phyloP scores from a whole-genome alignment of 92 coral and sea anemone species.

The Epizoanthus fatuus region DNA sequence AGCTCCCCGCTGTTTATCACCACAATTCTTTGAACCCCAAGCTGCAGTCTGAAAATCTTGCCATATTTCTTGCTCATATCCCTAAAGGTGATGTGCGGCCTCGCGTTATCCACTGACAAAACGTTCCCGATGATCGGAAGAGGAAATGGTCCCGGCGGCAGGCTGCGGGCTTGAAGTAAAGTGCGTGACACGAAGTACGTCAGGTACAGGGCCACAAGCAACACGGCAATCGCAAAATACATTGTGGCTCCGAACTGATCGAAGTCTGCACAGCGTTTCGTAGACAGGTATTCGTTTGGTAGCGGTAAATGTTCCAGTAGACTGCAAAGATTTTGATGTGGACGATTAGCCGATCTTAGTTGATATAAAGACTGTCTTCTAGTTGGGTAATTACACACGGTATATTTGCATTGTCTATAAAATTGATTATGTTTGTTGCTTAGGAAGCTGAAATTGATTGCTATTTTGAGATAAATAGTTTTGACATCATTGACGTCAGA shows the following conservation, averaged over 20 bases:
- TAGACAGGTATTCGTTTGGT: no score
- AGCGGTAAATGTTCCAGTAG: no score
- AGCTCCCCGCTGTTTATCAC: constrained; percentile 77
- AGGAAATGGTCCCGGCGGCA: constrained; percentile 95
- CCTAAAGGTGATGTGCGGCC: constrained; percentile 73
- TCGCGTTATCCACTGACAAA: constrained; percentile 67
- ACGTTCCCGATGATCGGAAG: constrained; percentile 86
- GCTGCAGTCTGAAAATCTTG: constrained; percentile 70
- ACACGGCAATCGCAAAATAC: constrained; percentile 5
- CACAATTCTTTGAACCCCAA: constrained; percentile 78
- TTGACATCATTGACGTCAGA: no score
- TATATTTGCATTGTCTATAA: no score
- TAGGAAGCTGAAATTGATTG: no score
- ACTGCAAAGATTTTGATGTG: no score
- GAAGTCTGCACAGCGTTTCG: no score
- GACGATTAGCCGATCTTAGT: no score
- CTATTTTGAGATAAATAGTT: no score
- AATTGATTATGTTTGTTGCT: no score
- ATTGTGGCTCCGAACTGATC: background rate
- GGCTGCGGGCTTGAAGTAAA: constrained; percentile 46
- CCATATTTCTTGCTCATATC: constrained; percentile 77
- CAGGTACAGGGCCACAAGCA: background rate
- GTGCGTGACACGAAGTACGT: constrained; percentile 32
- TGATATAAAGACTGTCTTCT: no score
- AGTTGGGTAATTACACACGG: no score